Evolutionary conservation across 2,113 vertebrate genomes (phyloP).

Genomic region (Rhinichthys klamathensis): DNA sequence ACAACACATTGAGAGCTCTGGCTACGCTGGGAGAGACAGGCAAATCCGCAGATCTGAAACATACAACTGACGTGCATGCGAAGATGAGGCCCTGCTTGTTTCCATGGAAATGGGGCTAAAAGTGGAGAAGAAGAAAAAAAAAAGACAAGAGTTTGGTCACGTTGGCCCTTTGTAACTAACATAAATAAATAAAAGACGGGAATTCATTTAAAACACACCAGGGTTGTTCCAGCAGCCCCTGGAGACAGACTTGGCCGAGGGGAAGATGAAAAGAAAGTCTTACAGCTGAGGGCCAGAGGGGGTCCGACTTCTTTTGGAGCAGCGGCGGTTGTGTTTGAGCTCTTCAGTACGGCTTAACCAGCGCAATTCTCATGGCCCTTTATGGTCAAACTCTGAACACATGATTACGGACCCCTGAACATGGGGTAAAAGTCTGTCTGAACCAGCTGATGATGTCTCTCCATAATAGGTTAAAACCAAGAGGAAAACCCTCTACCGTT

Average conservation of each 20-base stretch:
- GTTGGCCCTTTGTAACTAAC: conserved; percentile 64
- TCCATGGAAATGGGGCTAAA: conserved; percentile 9
- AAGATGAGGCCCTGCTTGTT: conserved; percentile 12
- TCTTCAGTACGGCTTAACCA: conserved; percentile 28
- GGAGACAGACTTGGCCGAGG: conserved; percentile 51
- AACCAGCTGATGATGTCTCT: background rate
- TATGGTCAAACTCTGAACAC: conserved; percentile 34
- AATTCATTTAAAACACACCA: conserved; percentile 68
- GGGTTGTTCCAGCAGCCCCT: conserved; percentile 59
- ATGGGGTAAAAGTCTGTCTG: conserved; percentile 12
- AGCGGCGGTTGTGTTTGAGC: conserved; percentile 1
- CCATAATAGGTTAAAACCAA: conserved; percentile 23
- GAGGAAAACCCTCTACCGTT: background rate
- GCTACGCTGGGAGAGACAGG: conserved; percentile 45
- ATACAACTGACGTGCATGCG: background rate
- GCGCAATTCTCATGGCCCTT: conserved; percentile 38
- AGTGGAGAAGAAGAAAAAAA: conserved; percentile 47
- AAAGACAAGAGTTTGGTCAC: conserved; percentile 64
- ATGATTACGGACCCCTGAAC: conserved; percentile 34
- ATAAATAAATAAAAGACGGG: conserved; percentile 69
- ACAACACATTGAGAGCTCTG: conserved; percentile 50
- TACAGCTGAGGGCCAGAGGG: conserved; percentile 46
- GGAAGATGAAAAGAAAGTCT: conserved; percentile 56
- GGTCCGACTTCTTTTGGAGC: conserved; percentile 32
- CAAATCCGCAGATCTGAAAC: conserved; percentile 49